Conservation (phyloP, 1,140 invertebrate species). For the Lerema accius region DNA sequence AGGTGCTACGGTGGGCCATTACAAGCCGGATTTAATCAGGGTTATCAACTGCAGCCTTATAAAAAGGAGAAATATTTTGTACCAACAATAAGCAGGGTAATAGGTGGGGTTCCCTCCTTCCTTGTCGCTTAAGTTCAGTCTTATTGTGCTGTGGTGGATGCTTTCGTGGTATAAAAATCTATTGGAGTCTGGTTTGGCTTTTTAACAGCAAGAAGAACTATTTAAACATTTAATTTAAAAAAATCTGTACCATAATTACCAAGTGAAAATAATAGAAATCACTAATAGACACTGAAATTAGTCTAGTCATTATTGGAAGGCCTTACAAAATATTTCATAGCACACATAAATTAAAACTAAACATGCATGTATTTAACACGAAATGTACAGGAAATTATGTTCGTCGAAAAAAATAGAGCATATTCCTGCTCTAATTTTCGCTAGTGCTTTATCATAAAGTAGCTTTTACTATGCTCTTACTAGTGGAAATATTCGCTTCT, state of each 20-base stretch:
- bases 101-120: too few relatives aligned
- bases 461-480: conserved; percentile 23
- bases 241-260: too few relatives aligned
- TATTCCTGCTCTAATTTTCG: conserved; percentile 26
- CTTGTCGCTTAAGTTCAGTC: too few relatives aligned
- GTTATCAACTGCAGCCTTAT: conserved; percentile 35
- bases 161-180: too few relatives aligned
- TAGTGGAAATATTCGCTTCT: conserved; percentile 19
- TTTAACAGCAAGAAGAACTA: too few relatives aligned
- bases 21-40: conserved; percentile 64
- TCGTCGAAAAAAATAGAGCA: conserved; percentile 19
- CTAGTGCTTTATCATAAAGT: conserved; percentile 23
- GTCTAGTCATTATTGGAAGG: too few relatives aligned
- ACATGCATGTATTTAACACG: conserved; percentile 11
- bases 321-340: not conserved
- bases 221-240: too few relatives aligned
- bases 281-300: too few relatives aligned
- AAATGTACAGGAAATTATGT: conserved; percentile 25
- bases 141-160: too few relatives aligned
- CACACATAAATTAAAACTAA: not conserved
- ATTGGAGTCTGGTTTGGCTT: too few relatives aligned
- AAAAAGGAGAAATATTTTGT: conserved; percentile 44
- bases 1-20: conserved; percentile 67
- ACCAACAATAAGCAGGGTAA: too few relatives aligned
- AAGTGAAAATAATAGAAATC: too few relatives aligned